Evolutionary conservation across 2,113 vertebrate species (phyloP), one percentile per base, ranked within the genome.

Genomic region (Callochromis pleurospilus): DNA sequence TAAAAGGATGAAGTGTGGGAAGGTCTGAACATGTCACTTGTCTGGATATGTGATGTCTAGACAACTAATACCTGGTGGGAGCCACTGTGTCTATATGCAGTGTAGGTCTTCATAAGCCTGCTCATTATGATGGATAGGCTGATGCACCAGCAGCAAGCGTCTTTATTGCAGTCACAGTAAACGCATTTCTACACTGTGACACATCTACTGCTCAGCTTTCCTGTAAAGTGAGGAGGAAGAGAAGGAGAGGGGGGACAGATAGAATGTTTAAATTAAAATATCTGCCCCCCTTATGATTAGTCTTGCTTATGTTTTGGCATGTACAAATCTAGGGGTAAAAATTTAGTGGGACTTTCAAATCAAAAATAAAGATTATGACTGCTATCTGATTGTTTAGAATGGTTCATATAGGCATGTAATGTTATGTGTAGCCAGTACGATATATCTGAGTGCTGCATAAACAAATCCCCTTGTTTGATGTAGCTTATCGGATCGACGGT

Each of bases 401-500:
- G 68, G 38, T 45, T 81, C 6, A 49, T 47, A 33, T 6, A 65
- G 42, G 38, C 33, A 33, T 36, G 33, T 73, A 77, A 49, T 77
- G 42, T 29, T 79, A 21, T 79, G 11, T 80, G 31, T 81, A 40
- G 62, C 33, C 36, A 13, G 29, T 54, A 38, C n/a, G 12, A 80
- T 31, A 31, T 31, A 49, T 14, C 31, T n/a, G 88, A 53, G 75
- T 24, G 26, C 84, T 24, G 51, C 26, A 83, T 86, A 82, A 87
- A 86, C 88, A 80, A 87, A 40, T 79, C 54, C 73, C 54, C 81
- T 87, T 91, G 85, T 86, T 89, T 86, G 87, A 91, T 90, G 86
- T 80, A 75, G 84, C 89, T 93, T 92, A 93, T 93, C 88, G 47
- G 80, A 87, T 82, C 38, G 49, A 82, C 84, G 17, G 70, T 56